A percentile compares a stretch with the other conserved stretches of the same genome.
Evolutionary conservation across 2,797 vertebrate species (phyloP).

Genomic region (Schizopygopsis pylzovi): DNA sequence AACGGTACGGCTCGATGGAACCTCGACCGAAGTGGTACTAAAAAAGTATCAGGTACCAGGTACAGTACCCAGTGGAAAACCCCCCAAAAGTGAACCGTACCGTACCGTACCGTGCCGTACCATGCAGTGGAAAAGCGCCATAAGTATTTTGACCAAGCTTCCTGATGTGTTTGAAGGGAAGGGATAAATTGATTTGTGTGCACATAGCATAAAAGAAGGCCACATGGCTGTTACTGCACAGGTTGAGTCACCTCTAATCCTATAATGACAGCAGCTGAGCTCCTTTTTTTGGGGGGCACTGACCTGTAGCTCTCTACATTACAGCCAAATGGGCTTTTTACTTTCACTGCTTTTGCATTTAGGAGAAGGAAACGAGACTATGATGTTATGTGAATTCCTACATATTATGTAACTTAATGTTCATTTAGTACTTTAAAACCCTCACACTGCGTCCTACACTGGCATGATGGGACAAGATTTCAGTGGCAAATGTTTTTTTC

Average conservation of each 20-base stretch:
- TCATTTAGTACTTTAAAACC: neutral
- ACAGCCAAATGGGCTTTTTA: conserved; percentile 2
- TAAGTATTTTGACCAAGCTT: neutral
- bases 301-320: neutral
- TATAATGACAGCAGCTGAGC: conserved; percentile 36
- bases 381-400: conserved; percentile 29
- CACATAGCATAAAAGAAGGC: neutral
- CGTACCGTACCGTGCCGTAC: too few relatives aligned
- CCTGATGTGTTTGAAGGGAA: conserved; percentile 2
- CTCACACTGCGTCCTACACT: neutral
- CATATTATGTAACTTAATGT: neutral
- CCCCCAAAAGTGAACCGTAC: too few relatives aligned
- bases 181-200: conserved; percentile 6
- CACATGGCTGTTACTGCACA: neutral
- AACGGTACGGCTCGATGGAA: too few relatives aligned
- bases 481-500: neutral
- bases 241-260: conserved; percentile 35
- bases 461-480: conserved; percentile 3
- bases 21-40: too few relatives aligned
- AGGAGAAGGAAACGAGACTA: neutral
- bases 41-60: too few relatives aligned
- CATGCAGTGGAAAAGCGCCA: too few relatives aligned
- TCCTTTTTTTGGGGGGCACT: conserved; percentile 11
- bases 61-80: too few relatives aligned
- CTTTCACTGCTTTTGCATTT: neutral